phyloP scores from a whole-genome alignment of 2,113 vertebrate species.

The Climacteris rufus region DNA sequence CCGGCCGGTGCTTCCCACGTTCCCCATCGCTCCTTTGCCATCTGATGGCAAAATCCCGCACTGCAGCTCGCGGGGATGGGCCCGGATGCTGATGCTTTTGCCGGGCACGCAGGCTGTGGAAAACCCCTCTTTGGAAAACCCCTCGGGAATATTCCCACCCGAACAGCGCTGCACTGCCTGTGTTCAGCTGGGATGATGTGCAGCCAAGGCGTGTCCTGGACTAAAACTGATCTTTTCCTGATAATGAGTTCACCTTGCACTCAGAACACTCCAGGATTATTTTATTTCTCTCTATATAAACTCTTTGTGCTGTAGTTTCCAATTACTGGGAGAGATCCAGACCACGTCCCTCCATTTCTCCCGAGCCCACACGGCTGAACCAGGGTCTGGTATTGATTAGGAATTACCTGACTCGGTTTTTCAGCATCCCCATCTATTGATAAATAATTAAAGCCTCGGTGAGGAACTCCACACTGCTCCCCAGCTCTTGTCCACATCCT shows the following conservation, averaged over 20 bases:
- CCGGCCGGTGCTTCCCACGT: fast-evolving
- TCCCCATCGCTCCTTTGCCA: slow-evolving; percentile 1
- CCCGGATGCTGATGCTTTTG: background rate
- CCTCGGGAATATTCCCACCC: fast-evolving
- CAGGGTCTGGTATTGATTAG: background rate
- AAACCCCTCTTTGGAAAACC: background rate
- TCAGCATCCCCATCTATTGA: background rate
- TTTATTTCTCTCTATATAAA: background rate
- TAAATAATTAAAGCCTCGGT: background rate
- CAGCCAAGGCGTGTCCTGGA: background rate
- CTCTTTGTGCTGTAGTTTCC: background rate
- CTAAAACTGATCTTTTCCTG: background rate
- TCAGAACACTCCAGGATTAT: fast-evolving
- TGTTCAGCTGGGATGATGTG: background rate
- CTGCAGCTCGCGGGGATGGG: background rate
- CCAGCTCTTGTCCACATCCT: background rate
- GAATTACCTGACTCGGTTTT: background rate
- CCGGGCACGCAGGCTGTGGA: background rate
- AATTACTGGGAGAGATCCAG: too few relatives aligned
- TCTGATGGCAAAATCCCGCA: background rate
- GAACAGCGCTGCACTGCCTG: background rate
- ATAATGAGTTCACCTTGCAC: fast-evolving
- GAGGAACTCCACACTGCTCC: background rate
- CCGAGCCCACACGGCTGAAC: background rate
- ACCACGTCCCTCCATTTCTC: background rate